These are phyloP conservation scores for Phania funesta DNA, from an alignment of 2,888 invertebrate species.

Conservation along the genomic window DNA sequence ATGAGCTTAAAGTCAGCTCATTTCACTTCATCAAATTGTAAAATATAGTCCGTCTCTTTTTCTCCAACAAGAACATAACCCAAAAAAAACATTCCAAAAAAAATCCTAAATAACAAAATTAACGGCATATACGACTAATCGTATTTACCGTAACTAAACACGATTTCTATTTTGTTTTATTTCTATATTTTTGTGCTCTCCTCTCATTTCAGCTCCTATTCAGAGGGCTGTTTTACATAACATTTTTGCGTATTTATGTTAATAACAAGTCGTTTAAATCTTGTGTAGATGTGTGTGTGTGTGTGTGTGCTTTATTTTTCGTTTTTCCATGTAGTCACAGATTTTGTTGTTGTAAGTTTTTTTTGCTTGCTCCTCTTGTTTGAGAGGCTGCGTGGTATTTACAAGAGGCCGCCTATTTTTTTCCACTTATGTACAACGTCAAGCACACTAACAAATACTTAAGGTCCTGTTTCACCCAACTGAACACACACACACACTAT, in stretches of 20 bases:
- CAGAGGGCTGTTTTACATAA: conserved; percentile 71
- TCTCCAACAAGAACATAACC: background rate
- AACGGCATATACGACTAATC: background rate
- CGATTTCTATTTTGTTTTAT: conserved; percentile 12
- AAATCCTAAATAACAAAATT: background rate
- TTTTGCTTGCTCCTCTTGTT: conserved; percentile 23
- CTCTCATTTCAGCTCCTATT: conserved; percentile 64
- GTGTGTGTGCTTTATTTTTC: background rate
- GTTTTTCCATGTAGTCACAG: conserved; percentile 22
- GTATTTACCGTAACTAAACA: conserved; percentile 42
- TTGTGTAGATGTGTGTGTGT: background rate
- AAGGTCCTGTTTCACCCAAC: conserved; percentile 12
- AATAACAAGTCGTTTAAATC: conserved; percentile 70
- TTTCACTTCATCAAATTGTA: background rate
- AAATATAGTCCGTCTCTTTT: conserved; percentile 31
- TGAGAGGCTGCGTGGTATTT: conserved; percentile 59
- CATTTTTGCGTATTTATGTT: conserved; percentile 79
- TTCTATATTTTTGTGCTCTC: conserved; percentile 19
- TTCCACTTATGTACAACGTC: conserved; percentile 54
- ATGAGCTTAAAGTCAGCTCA: conserved; percentile 12
- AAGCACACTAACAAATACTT: conserved; percentile 5
- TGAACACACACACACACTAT: background rate
- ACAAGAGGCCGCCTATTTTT: conserved; percentile 75
- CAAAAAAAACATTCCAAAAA: background rate
- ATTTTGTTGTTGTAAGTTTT: background rate